phyloP scores from a whole-genome alignment of 2,113 vertebrate genomes.

The Andinoacara biseriatus region DNA sequence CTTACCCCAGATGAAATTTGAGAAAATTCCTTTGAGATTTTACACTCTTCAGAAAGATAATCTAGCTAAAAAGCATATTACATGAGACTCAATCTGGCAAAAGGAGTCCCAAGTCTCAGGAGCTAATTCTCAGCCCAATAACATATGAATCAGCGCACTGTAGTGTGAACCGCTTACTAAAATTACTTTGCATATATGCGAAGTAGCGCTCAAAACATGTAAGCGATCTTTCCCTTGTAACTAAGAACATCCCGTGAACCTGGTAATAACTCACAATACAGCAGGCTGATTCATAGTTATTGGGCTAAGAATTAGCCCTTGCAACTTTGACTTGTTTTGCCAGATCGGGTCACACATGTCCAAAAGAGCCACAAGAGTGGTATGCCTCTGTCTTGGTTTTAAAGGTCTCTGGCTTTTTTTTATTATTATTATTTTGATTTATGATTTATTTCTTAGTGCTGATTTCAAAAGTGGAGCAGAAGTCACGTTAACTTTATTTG shows the following conservation, averaged over 20 bases:
- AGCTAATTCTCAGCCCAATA: no score
- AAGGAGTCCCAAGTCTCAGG: no score
- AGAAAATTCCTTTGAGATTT: slow-evolving; percentile 35
- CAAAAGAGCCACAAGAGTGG: not conserved
- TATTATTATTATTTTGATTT: slow-evolving; percentile 7
- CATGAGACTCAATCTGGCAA: not conserved
- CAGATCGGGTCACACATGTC: not conserved
- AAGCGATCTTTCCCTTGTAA: no score
- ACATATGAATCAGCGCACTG: no score
- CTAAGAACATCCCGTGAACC: no score
- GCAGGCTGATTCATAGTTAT: no score
- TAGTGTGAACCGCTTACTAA: no score
- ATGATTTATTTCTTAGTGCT: slow-evolving; percentile 4
- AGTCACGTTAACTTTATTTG: slow-evolving; percentile 55
- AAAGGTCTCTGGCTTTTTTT: not conserved
- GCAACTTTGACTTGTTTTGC: no score
- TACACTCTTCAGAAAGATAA: not conserved
- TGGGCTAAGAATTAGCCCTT: no score
- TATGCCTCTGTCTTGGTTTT: not conserved
- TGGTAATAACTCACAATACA: no score
- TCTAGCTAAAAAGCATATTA: slow-evolving; percentile 29
- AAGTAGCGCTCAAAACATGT: no score
- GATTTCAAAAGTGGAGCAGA: slow-evolving; percentile 53
- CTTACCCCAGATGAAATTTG: slow-evolving; percentile 12
- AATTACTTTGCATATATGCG: no score